Evolutionary conservation across 2,113 vertebrate genomes (phyloP).

Genomic region (Lutjanus erythropterus): DNA sequence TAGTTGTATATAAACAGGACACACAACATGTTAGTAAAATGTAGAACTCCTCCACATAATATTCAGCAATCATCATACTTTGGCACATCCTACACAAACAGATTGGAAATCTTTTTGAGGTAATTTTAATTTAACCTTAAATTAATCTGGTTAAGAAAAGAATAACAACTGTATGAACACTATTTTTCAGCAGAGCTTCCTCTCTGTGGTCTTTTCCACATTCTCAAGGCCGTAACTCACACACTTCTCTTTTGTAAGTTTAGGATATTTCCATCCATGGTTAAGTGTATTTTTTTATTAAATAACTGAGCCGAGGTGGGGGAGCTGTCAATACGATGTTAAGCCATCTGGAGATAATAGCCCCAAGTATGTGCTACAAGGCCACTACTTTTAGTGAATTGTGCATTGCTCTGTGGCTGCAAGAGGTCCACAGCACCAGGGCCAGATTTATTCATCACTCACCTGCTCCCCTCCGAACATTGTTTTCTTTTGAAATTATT

Average conservation of each 20-base stretch:
- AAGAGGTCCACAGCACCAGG: not conserved
- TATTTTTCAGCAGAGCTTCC: not conserved
- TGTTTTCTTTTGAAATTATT: not conserved
- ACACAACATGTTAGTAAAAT: not conserved
- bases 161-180: not conserved
- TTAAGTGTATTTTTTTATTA: not conserved
- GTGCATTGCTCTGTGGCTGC: not conserved
- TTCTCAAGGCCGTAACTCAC: conserved; percentile 10
- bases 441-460: conserved; percentile 6
- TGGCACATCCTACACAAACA: not conserved
- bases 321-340: conserved; percentile 3
- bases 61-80: not conserved
- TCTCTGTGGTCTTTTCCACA: not conserved
- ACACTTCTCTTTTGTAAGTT: not conserved
- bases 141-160: conserved; percentile 7
- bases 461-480: not conserved
- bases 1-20: no score
- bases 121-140: not conserved
- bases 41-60: not conserved
- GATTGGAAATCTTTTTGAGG: not conserved
- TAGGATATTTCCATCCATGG: not conserved
- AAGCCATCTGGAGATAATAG: not conserved
- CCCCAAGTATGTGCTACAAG: conserved; percentile 1
- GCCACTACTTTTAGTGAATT: not conserved
- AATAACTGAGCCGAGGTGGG: conserved; percentile 1